phyloP scores from a whole-genome alignment of 2,797 vertebrate genomes.

The Enteromius radiatus region DNA sequence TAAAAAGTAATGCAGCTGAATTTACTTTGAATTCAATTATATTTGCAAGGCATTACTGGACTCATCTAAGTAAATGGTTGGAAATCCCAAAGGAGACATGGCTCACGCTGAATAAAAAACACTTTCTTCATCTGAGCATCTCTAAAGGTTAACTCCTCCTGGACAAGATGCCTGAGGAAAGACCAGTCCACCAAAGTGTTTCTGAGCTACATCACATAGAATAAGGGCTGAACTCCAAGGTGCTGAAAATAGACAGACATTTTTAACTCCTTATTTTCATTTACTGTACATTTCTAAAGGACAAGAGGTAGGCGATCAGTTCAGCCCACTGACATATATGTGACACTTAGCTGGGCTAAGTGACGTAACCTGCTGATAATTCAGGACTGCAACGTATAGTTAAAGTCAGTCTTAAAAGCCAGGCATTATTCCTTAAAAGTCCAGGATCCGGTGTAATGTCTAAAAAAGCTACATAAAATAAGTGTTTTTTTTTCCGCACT shows the following conservation, averaged over 20 bases:
- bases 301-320: constrained; percentile 52
- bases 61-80: constrained; percentile 81
- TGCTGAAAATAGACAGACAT: constrained; percentile 43
- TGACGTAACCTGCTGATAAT: constrained; percentile 61
- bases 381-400: constrained; percentile 50
- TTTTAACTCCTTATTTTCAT: constrained; percentile 47
- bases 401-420: constrained; percentile 58
- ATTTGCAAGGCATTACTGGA: constrained; percentile 82
- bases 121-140: constrained; percentile 53
- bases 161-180: constrained; percentile 40
- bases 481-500: background rate
- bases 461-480: constrained; percentile 33
- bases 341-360: constrained; percentile 55
- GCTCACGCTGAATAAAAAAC: constrained; percentile 64
- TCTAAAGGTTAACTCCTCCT: constrained; percentile 53
- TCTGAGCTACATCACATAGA: constrained; percentile 5
- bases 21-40: constrained; percentile 84
- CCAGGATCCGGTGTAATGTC: constrained; percentile 42
- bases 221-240: constrained; percentile 23
- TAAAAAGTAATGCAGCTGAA: constrained; percentile 81
- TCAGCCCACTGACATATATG: constrained; percentile 52
- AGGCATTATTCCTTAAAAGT: constrained; percentile 54
- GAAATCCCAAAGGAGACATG: constrained; percentile 79
- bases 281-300: constrained; percentile 56
- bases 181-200: constrained; percentile 25